Percentiles rank a stretch among this genome's conserved stretches.
These are phyloP conservation scores for Colius striatus DNA, from an alignment of 2,113 vertebrate genomes.

Conservation along the genomic window DNA sequence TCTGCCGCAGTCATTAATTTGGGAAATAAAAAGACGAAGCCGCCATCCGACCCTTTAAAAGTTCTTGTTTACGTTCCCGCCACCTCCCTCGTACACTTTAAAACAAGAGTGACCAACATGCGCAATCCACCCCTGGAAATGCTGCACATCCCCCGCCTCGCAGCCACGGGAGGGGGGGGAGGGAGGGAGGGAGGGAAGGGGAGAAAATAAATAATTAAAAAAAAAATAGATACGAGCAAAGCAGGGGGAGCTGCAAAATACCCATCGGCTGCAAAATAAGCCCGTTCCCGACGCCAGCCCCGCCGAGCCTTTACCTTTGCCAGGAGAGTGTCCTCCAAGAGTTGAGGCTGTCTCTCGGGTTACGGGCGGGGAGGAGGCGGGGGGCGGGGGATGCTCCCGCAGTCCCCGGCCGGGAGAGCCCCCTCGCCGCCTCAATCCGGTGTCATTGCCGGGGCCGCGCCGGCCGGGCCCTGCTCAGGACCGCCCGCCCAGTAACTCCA, in stretches of 20 bases:
- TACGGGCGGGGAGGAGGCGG: conserved; percentile 59
- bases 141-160: conserved; percentile 56
- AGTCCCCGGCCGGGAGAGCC: conserved; percentile 68
- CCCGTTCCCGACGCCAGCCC: background rate
- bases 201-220: background rate
- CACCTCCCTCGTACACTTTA: conserved; percentile 73
- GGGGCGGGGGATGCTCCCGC: conserved; percentile 77
- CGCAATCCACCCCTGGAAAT: conserved; percentile 70
- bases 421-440: conserved; percentile 73
- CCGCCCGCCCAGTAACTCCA: conserved; percentile 78
- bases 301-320: conserved; percentile 73
- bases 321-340: conserved; percentile 61
- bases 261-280: conserved; percentile 9
- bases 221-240: background rate
- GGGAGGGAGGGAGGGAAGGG: too few species aligned
- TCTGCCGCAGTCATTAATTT: conserved; percentile 83
- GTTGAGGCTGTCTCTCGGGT: conserved; percentile 71
- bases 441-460: conserved; percentile 69
- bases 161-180: conserved; percentile 61
- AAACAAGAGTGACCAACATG: conserved; percentile 79
- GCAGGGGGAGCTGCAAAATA: conserved; percentile 47
- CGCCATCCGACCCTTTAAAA: conserved; percentile 69
- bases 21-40: conserved; percentile 29
- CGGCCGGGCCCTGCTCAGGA: conserved; percentile 56
- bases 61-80: conserved; percentile 76